Evolutionary conservation across 2,113 vertebrate species (phyloP).

Genomic region (Bujurquina vittata): DNA sequence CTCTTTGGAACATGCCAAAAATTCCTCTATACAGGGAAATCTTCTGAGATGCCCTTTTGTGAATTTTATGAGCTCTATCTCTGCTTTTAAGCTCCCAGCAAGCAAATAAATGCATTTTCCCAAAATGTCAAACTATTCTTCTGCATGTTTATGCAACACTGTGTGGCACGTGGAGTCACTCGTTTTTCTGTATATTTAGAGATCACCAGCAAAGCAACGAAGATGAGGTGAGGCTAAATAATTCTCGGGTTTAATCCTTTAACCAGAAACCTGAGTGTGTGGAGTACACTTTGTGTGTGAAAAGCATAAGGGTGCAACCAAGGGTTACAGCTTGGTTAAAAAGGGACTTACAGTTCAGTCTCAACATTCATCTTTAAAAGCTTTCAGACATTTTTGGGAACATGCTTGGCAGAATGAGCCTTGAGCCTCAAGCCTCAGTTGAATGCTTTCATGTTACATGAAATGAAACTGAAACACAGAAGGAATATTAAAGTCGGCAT

Average conservation of each 20-base stretch:
- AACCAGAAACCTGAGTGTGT: not conserved
- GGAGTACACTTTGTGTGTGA: slow-evolving; percentile 13
- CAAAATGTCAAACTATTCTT: not conserved
- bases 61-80: not conserved
- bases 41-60: not conserved
- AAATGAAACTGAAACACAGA: not conserved
- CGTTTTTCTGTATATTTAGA: slow-evolving; percentile 52
- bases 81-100: not conserved
- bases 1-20: not conserved
- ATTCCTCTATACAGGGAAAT: not conserved
- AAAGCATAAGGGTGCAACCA: not conserved
- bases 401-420: not conserved
- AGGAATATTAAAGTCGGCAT: not conserved
- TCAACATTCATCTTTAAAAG: not conserved
- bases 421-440: not conserved
- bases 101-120: not conserved
- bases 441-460: not conserved
- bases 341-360: not conserved
- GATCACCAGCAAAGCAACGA: slow-evolving; percentile 28
- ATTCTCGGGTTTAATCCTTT: not conserved
- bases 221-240: slow-evolving; percentile 53
- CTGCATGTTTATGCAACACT: not conserved
- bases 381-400: not conserved
- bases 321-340: not conserved
- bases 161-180: slow-evolving; percentile 1